These are phyloP conservation scores for Halictus quadricinctus DNA, from an alignment of 2,888 invertebrate species.

Conservation along the genomic window DNA sequence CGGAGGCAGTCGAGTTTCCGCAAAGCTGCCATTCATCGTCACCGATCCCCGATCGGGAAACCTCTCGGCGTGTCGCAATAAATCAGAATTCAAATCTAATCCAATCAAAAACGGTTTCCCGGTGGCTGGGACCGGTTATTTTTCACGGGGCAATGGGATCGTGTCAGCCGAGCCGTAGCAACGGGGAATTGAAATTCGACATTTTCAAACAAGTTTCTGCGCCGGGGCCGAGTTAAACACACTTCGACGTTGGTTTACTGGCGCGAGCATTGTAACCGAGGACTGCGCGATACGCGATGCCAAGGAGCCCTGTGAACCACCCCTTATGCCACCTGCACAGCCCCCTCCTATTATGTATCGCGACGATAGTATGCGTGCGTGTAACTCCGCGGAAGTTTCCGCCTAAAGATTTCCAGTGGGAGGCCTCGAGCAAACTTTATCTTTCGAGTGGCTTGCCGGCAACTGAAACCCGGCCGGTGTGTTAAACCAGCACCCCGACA, in stretches of 20 bases:
- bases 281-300: slow-evolving; percentile 29
- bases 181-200: slow-evolving; percentile 60
- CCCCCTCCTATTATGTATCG: slow-evolving; percentile 21
- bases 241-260: slow-evolving; percentile 60
- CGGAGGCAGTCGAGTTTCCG: background rate
- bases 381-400: slow-evolving; percentile 54
- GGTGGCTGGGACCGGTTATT: slow-evolving; percentile 30
- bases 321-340: background rate
- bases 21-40: slow-evolving; percentile 7
- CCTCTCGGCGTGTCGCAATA: slow-evolving; percentile 34
- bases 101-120: slow-evolving; percentile 50
- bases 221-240: slow-evolving; percentile 46
- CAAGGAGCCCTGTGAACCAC: background rate
- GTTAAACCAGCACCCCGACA: slow-evolving; percentile 44
- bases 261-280: slow-evolving; percentile 31
- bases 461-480: slow-evolving; percentile 56
- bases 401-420: slow-evolving; percentile 66
- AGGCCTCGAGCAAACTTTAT: slow-evolving; percentile 66
- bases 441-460: slow-evolving; percentile 52
- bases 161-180: slow-evolving; percentile 18
- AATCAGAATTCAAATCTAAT: slow-evolving; percentile 57
- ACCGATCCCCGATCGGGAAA: background rate
- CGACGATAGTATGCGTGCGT: slow-evolving; percentile 41
- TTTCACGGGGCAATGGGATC: slow-evolving; percentile 27
- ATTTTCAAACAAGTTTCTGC: slow-evolving; percentile 46